phyloP scores from a whole-genome alignment of 2,797 vertebrate genomes.

The Chloroceryle inda region DNA sequence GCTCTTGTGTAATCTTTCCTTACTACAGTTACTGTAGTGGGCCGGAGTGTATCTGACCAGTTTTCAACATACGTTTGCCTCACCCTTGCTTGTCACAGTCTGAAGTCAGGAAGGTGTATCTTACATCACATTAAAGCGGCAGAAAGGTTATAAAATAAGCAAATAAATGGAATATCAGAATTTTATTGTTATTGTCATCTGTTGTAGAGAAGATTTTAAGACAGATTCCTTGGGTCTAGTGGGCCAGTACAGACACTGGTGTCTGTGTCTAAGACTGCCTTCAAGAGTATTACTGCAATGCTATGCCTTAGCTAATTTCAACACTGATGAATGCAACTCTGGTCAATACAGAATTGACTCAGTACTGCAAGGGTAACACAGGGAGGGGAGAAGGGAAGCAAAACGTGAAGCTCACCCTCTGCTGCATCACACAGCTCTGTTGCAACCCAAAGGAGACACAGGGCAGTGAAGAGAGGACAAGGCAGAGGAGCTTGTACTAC shows the following conservation, averaged over 20 bases:
- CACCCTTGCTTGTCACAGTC: background rate
- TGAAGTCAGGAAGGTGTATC: background rate
- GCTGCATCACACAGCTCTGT: background rate
- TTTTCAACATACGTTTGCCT: background rate
- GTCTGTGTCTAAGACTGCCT: background rate
- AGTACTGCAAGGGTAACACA: background rate
- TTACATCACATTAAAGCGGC: background rate
- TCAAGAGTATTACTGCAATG: background rate
- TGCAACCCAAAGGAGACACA: rapidly evolving
- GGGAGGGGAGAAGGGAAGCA: background rate
- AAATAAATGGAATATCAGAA: background rate
- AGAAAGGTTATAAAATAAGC: background rate
- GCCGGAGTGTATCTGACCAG: background rate
- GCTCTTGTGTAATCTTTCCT: background rate
- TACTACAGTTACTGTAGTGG: background rate
- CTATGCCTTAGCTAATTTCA: background rate
- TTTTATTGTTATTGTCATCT: background rate
- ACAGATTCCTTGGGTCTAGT: background rate
- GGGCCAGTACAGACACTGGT: background rate
- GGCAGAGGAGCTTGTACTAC: background rate
- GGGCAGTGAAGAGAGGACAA: rapidly evolving
- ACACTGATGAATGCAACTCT: background rate
- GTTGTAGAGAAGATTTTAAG: background rate
- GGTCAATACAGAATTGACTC: background rate
- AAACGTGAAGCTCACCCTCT: background rate